phyloP scores from a whole-genome alignment of 2,888 invertebrate species.

The Polymixis flavicincta region DNA sequence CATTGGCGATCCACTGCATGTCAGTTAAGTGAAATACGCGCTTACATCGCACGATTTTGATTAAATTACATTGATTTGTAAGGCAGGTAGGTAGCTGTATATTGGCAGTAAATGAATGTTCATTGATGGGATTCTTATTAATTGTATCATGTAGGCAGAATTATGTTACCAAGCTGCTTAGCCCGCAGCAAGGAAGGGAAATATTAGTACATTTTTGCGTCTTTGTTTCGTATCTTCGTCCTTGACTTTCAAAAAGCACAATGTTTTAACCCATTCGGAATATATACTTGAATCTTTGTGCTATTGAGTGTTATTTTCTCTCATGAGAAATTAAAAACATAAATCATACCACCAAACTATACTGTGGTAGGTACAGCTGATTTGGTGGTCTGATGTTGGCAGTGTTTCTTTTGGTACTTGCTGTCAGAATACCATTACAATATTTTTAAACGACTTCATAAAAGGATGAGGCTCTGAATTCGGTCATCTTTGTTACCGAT shows the following conservation, averaged over 20 bases:
- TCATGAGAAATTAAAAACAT: background rate
- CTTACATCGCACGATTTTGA: conserved; percentile 7
- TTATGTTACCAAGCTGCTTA: background rate
- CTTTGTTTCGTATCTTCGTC: background rate
- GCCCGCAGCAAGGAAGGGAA: background rate
- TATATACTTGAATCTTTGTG: background rate
- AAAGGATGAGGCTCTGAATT: no score
- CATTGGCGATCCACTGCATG: conserved; percentile 15
- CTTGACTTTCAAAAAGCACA: background rate
- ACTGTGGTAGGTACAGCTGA: background rate
- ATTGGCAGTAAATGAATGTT: background rate
- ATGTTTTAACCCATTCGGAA: background rate
- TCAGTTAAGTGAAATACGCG: conserved; percentile 11
- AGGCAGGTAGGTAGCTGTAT: background rate
- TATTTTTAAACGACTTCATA: no score
- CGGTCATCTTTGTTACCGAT: no score
- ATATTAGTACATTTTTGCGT: background rate
- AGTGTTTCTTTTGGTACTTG: background rate
- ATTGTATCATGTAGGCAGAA: background rate
- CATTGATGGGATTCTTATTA: background rate
- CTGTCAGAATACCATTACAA: background rate
- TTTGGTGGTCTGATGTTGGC: background rate
- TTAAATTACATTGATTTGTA: conserved; percentile 17
- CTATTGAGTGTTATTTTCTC: background rate
- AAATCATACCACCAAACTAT: background rate